These are phyloP conservation scores for Erebia epiphron DNA, from an alignment of 2,888 invertebrate genomes.

Conservation along the genomic window DNA sequence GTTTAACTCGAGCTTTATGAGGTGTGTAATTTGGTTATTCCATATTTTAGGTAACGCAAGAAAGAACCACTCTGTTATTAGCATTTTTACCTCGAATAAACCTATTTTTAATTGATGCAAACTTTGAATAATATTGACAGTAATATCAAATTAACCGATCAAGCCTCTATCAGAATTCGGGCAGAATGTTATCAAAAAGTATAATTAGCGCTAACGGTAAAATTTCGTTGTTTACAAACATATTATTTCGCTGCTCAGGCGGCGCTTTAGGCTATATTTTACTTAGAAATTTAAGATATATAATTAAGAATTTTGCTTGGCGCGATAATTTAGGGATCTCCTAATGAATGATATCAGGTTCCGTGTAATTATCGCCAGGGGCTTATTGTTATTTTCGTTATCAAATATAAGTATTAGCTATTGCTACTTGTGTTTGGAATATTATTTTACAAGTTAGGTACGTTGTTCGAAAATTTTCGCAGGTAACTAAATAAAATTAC, in stretches of 20 bases:
- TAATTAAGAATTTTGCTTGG: slow-evolving; percentile 81
- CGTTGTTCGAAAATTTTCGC: not conserved
- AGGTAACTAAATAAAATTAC: not conserved
- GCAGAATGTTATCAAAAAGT: slow-evolving; percentile 59
- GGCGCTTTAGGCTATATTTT: slow-evolving; percentile 76
- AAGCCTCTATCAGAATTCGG: slow-evolving; percentile 48
- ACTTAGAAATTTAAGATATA: slow-evolving; percentile 82
- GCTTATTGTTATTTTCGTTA: slow-evolving; percentile 71
- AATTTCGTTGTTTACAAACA: slow-evolving; percentile 77
- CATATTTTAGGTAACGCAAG: slow-evolving; percentile 6
- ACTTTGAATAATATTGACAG: slow-evolving; percentile 36
- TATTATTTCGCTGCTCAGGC: slow-evolving; percentile 77
- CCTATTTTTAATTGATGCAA: slow-evolving; percentile 26
- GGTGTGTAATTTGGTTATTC: slow-evolving; percentile 66
- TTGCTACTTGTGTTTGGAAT: slow-evolving; percentile 13
- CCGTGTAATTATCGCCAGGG: slow-evolving; percentile 77
- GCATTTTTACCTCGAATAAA: not conserved
- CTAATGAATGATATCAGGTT: slow-evolving; percentile 82
- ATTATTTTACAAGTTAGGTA: not conserved
- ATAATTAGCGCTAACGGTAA: slow-evolving; percentile 75
- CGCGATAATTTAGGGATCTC: slow-evolving; percentile 79
- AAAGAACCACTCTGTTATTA: slow-evolving; percentile 13
- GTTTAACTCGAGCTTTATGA: slow-evolving; percentile 77
- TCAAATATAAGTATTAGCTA: slow-evolving; percentile 47
- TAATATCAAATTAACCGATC: slow-evolving; percentile 48